Conservation (phyloP, 2,888 invertebrate genomes). For the Shargacucullia verbasci region DNA sequence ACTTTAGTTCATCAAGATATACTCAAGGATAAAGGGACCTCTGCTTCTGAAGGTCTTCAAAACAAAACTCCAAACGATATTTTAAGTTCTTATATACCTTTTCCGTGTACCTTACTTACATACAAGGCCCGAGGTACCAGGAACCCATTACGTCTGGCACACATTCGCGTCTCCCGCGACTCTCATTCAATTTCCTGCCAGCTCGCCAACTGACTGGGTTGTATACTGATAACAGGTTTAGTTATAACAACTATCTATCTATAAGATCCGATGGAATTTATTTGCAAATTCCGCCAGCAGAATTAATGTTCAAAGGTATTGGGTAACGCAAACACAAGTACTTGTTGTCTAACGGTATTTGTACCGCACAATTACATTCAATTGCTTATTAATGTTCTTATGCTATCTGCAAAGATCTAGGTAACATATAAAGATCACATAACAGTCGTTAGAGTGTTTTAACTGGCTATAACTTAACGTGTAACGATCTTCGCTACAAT, state of each 20-base stretch:
- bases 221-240: constrained; percentile 55
- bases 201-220: constrained; percentile 51
- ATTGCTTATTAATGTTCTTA: constrained; percentile 30
- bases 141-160: constrained; percentile 79
- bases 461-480: constrained; percentile 35
- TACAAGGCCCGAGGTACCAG: constrained; percentile 59
- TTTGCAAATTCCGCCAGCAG: constrained; percentile 5
- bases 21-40: no score
- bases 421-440: constrained; percentile 35
- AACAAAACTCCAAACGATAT: constrained; percentile 14
- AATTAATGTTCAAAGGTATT: constrained; percentile 21
- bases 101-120: constrained; percentile 8
- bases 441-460: constrained; percentile 24
- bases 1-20: no score
- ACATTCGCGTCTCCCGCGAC: constrained; percentile 75
- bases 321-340: constrained; percentile 26
- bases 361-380: constrained; percentile 21
- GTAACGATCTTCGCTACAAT: constrained; percentile 30
- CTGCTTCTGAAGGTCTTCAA: constrained; percentile 4
- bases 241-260: constrained; percentile 25
- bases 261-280: constrained; percentile 21
- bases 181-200: constrained; percentile 84
- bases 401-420: constrained; percentile 38
- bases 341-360: constrained; percentile 36
- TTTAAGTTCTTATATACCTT: constrained; percentile 13